phyloP scores from a whole-genome alignment of 1,140 invertebrate species.

The Drosophila sp. region DNA sequence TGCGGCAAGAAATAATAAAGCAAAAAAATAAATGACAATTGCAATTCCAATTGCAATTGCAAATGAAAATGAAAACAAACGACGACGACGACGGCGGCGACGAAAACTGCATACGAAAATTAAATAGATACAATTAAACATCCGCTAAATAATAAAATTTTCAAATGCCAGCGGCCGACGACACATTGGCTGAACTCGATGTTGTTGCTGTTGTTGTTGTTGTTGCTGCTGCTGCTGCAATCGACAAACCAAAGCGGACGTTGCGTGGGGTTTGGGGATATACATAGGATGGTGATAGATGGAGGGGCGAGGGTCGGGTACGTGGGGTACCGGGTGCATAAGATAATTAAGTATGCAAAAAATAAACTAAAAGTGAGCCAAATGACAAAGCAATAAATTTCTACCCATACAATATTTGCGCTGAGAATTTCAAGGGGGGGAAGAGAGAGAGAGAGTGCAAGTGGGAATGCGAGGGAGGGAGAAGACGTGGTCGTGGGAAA shows the following conservation, averaged over 20 bases:
- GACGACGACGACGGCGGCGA: slow-evolving; percentile 37
- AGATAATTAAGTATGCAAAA: slow-evolving; percentile 52
- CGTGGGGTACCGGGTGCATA: background rate
- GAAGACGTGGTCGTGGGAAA: background rate
- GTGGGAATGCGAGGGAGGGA: background rate
- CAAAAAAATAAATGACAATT: slow-evolving; percentile 73
- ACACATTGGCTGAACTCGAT: slow-evolving; percentile 2
- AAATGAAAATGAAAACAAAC: slow-evolving; percentile 62
- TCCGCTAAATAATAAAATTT: slow-evolving; percentile 82
- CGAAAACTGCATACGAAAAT: slow-evolving; percentile 68
- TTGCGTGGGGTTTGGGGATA: slow-evolving; percentile 25
- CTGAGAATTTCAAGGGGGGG: slow-evolving; percentile 29
- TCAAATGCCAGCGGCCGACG: slow-evolving; percentile 49
- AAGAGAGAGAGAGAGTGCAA: background rate
- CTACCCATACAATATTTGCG: slow-evolving; percentile 39
- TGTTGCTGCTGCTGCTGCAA: slow-evolving; percentile 32
- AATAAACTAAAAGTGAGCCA: slow-evolving; percentile 19
- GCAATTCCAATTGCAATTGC: slow-evolving; percentile 53
- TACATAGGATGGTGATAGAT: background rate
- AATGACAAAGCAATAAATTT: slow-evolving; percentile 48
- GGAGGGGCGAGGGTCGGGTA: background rate
- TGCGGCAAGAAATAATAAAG: slow-evolving; percentile 62
- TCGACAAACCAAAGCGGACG: slow-evolving; percentile 20
- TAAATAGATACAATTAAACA: slow-evolving; percentile 82
- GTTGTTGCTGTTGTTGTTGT: slow-evolving; percentile 4